Percentiles rank a stretch among this genome's conserved stretches.
phyloP scores from a whole-genome alignment of 2,888 invertebrate species.

The Biston stratarius region DNA sequence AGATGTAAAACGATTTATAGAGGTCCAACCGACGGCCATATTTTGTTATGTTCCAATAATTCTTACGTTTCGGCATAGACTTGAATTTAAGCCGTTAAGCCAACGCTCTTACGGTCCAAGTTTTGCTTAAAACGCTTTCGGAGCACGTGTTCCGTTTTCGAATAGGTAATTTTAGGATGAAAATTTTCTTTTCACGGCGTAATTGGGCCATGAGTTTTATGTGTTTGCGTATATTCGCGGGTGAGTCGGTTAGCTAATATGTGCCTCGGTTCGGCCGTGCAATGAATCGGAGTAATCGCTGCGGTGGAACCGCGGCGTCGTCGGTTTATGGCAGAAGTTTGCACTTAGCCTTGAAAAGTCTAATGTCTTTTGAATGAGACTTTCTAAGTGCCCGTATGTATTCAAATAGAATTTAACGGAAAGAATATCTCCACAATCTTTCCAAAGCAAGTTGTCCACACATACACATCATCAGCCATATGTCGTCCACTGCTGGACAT shows the following conservation, averaged over 20 bases:
- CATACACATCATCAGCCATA: too few species aligned
- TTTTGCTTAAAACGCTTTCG: constrained; percentile 56
- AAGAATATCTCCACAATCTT: neutral
- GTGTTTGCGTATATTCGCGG: constrained; percentile 60
- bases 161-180: constrained; percentile 61
- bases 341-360: constrained; percentile 15
- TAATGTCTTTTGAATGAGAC: constrained; percentile 9
- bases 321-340: constrained; percentile 27
- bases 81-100: constrained; percentile 47
- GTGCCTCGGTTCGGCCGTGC: constrained; percentile 21
- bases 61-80: constrained; percentile 60
- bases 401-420: neutral
- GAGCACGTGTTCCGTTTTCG: constrained; percentile 58
- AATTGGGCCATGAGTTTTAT: constrained; percentile 64
- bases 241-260: constrained; percentile 28
- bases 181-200: constrained; percentile 60
- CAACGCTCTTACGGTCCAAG: constrained; percentile 48
- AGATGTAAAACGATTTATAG: constrained; percentile 82
- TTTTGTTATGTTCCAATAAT: constrained; percentile 83
- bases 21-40: constrained; percentile 73
- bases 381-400: constrained; percentile 3
- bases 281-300: constrained; percentile 29
- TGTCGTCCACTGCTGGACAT: too few species aligned
- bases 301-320: constrained; percentile 10
- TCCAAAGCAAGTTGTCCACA: neutral